Evolutionary conservation across 2,888 invertebrate species (phyloP).

Genomic region (Hydroisotoma schaefferi): DNA sequence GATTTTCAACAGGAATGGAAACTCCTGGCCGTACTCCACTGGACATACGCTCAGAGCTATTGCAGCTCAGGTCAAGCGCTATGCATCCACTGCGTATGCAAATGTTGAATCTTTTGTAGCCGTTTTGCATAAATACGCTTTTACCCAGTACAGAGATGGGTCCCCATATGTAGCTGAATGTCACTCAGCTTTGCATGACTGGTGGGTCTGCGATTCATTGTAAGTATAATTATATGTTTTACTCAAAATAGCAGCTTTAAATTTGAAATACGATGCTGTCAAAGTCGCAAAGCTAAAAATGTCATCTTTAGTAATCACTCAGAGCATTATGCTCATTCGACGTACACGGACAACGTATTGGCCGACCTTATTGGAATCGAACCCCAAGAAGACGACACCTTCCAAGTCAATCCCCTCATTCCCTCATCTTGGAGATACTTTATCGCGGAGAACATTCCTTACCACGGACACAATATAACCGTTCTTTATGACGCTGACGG

Average conservation of each 20-base stretch:
- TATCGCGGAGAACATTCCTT: constrained; percentile 38
- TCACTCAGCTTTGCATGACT: constrained; percentile 37
- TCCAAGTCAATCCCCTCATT: constrained; percentile 37
- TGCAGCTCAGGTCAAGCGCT: constrained; percentile 38
- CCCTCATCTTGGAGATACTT: constrained; percentile 35
- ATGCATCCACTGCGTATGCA: constrained; percentile 21
- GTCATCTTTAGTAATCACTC: constrained; percentile 39
- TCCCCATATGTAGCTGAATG: constrained; percentile 46
- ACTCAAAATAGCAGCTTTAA: not conserved
- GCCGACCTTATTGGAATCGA: constrained; percentile 41
- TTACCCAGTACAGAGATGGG: constrained; percentile 43
- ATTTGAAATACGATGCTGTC: not conserved
- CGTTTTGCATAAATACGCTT: constrained; percentile 39
- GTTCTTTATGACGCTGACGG: constrained; percentile 42
- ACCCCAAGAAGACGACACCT: constrained; percentile 31
- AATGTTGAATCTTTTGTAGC: constrained; percentile 33
- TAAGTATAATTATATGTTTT: constrained; percentile 16
- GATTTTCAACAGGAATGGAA: constrained; percentile 41
- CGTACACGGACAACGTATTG: constrained; percentile 44
- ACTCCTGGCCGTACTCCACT: constrained; percentile 47
- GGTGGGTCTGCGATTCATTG: constrained; percentile 45
- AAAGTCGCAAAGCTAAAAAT: not conserved
- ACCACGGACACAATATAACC: constrained; percentile 44
- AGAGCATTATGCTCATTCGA: constrained; percentile 47
- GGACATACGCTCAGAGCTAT: constrained; percentile 35